Conservation (phyloP, 1,140 invertebrate species). For the Pogonus chalceus region DNA sequence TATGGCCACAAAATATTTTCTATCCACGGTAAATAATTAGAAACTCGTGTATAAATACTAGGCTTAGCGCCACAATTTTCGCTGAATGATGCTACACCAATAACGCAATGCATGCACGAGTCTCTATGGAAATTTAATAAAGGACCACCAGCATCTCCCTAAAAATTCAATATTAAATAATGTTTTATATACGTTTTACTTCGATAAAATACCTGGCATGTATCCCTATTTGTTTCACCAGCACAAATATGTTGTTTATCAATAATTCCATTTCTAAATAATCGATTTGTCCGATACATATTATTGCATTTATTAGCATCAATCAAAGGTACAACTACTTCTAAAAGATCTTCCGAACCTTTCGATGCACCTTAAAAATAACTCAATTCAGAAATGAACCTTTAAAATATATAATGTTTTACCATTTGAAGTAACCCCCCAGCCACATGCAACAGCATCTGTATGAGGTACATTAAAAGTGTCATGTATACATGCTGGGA, state of each 20-base stretch:
- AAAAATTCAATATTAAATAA: constrained; percentile 5
- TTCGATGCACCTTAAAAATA: not conserved
- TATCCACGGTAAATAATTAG: constrained; percentile 39
- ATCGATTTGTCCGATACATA: not conserved
- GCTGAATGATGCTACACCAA: constrained; percentile 12
- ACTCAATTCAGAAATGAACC: not conserved
- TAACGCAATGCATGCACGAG: constrained; percentile 4
- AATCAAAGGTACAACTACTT: not conserved
- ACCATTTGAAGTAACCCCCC: not conserved
- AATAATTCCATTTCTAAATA: not conserved
- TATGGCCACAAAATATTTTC: constrained; percentile 36
- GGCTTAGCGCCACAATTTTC: constrained; percentile 17
- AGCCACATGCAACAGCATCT: not conserved
- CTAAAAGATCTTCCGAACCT: not conserved
- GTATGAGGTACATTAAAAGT: constrained; percentile 18
- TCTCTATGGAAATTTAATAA: not conserved
- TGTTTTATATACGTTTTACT: not conserved
- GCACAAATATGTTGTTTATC: not conserved
- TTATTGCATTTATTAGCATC: not conserved
- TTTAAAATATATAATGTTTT: not conserved
- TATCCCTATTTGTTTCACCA: not conserved
- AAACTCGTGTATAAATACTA: constrained; percentile 38
- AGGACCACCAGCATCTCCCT: constrained; percentile 23
- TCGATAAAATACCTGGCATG: not conserved
- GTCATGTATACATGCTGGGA: constrained; percentile 11